Base-by-base conservation (phyloP, 2,113 vertebrate species). In the Tretioscincus oriximinensis region DNA sequence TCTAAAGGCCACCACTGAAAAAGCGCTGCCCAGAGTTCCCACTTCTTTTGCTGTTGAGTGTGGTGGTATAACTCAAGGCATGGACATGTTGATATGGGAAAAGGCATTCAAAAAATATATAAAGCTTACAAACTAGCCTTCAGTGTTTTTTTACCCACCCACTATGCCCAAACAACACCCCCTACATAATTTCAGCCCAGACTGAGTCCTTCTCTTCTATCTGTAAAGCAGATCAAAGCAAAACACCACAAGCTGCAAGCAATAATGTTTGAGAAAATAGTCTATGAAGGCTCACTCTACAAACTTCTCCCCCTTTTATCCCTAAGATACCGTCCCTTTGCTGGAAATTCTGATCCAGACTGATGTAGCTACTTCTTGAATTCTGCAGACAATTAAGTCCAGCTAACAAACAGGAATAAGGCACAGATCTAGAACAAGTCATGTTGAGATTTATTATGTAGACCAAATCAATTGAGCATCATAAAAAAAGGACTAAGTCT, bases 391-490 rank as follows among this genome's bases (percentile, higher is more conserved):
- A 69, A 76, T 9, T 35, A 63, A 24, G 66, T 49, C 70, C 65
- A 49, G 41, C 26, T 5, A 61, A 11, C 21, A 47, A 81, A 76
- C 65, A 69, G 31, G 51, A 76, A 65, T 49, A 76, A 66, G 41
- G 28, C 35, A 70, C 35, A 76, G 51, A 24, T 69, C 65, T 76
- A 65, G 73, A 76, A 81, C 65, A 81, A 60, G 72, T 63, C 63
- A 66, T 64, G 65, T 51, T 82, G n/a, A 47, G 26, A 64, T 68
- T 31, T 47, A 61, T 45, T 68, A 31, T 28, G 47, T 29, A 58
- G 12, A 28, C 24, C 12, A n/a, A 22, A 69, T 26, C 35, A 41
- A 60, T n/a, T 75, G 51, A 47, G 5, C n/a, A 24, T 64, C 54
- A 76, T 66, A 70, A 70, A 49, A 68, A n/a, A 49, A 65, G 45